These are phyloP conservation scores for Eupithecia pulchellata DNA, from an alignment of 2,888 invertebrate species.

Conservation along the genomic window DNA sequence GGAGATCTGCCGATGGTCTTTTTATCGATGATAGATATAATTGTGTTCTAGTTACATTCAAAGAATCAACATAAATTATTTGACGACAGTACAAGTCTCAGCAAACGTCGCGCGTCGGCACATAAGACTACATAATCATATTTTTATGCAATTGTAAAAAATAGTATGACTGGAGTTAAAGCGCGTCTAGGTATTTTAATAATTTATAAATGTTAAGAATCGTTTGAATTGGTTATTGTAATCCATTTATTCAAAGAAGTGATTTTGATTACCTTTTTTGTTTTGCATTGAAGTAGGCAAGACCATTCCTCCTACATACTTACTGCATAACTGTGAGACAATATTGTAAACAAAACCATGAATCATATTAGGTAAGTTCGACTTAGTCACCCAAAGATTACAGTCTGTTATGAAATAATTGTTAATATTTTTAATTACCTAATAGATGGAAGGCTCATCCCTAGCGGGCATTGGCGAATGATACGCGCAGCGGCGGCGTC, in stretches of 20 bases:
- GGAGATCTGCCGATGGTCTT: slow-evolving; percentile 48
- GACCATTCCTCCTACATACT: too few relatives aligned
- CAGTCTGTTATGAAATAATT: background rate
- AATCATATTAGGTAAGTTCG: background rate
- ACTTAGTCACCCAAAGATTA: background rate
- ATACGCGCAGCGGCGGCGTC: slow-evolving; percentile 80
- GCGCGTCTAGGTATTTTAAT: too few relatives aligned
- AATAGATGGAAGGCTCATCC: slow-evolving; percentile 50
- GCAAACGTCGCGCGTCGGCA: too few relatives aligned
- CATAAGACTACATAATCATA: background rate
- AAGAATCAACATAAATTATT: background rate
- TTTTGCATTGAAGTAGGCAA: background rate
- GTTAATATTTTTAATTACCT: background rate
- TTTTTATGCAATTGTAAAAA: background rate
- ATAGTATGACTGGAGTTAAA: background rate
- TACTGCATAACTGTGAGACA: background rate
- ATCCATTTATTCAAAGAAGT: too few relatives aligned
- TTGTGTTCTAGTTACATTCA: background rate
- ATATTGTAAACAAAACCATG: background rate
- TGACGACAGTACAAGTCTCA: too few relatives aligned
- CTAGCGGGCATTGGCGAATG: slow-evolving; percentile 71
- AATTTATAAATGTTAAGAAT: background rate
- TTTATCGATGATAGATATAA: background rate
- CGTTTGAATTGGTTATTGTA: background rate
- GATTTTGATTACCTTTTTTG: too few relatives aligned